Base-by-base conservation (phyloP, 2,797 vertebrate species). In the Gobionotothen gibberifrons region DNA sequence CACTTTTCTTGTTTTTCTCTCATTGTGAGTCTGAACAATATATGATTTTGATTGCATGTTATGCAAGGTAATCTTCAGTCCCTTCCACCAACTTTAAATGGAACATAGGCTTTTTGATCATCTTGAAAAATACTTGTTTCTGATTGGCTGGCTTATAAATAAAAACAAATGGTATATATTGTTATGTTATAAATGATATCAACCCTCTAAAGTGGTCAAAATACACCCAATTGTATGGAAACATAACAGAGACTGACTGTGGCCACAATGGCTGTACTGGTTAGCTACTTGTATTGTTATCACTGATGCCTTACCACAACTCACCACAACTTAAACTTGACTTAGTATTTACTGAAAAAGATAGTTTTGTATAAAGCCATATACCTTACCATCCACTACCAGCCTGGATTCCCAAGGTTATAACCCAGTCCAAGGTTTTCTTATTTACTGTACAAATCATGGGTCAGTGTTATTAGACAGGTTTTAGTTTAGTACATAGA, bases 371-470 rank as follows among this genome's bases (percentile, higher is more conserved):
- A 43, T 42, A 14, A 19, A 32, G 2, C 4, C 17, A 32, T 26
- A 2, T 11, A 13, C 13, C 8, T 8, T 16, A 6, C 32, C 29
- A 52, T 39, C 11, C n/a, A 19, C 42, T 29, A 16, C 0, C 10
- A 14, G 5, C 26, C 55, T 54, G 36, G 22, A 22, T 32, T 48
- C 14, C 32, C 58, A 13, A 69, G 15, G n/a, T 10, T 16, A 74
- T 14, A 57, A 10, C 12, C 14, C 10, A 11, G 55, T 66, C 54
- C 2, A 56, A 60, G 66, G n/a, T 21, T 66, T 29, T 9, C 8
- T 70, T 9, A 36, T 36, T 63, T 63, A 14, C n/a, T 7, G 13
- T 52, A 43, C 39, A 46, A 69, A 69, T 58, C 26, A 44, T 21
- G 19, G 26, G 0, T 32, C 12, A 11, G 13, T 49, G 49, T 67